Base-by-base conservation (phyloP, 2,113 vertebrate genomes). In the Muntiacus reevesi region DNA sequence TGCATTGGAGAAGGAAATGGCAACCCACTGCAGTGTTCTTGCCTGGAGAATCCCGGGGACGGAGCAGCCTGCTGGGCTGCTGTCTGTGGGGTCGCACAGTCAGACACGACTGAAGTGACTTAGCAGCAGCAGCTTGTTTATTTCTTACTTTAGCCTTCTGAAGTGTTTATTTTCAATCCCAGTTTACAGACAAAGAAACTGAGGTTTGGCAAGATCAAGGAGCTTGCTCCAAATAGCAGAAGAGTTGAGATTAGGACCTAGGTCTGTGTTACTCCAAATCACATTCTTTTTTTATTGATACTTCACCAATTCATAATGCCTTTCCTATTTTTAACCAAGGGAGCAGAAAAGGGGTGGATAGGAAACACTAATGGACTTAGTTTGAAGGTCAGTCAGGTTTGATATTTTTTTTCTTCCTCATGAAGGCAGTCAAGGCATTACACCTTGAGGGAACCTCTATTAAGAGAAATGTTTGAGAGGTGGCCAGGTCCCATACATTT, bases 401-500 rank as follows among this genome's bases (percentile, higher is more conserved):
- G 47, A 14, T 55, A 19, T 36, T 33, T 67, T 88, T 88, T 88
- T 94, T 81, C 71, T 83, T 92, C 14, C 2, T 25, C 10, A 2
- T 62, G 54, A 52, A 83, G 16, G 74, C n/a, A 25, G 82, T 45
- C 97, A 78, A 91, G 86, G 74, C 87, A 30, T 25, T 97, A 27
- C 40, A 98, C 60, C 62, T 97, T 92, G 82, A 50, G 79, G 87
- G 93, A 59, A 59, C 71, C 50, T 40, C 5, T 94, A 81, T 33
- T 91, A 98, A 90, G 89, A 96, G 50, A 19, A 7, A 30, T 36
- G 3, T 7, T 74, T 84, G 67, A 94, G 74, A 95, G 43, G 40
- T 89, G 2, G 2, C 83, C 95, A 97, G 43, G 15, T 30, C 85
- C 88, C 87, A 83, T 96, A 97, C 84, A 98, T 87, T 30, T 19